Evolutionary conservation across 2,797 vertebrate genomes (phyloP).

Genomic region (Scleropages formosus): DNA sequence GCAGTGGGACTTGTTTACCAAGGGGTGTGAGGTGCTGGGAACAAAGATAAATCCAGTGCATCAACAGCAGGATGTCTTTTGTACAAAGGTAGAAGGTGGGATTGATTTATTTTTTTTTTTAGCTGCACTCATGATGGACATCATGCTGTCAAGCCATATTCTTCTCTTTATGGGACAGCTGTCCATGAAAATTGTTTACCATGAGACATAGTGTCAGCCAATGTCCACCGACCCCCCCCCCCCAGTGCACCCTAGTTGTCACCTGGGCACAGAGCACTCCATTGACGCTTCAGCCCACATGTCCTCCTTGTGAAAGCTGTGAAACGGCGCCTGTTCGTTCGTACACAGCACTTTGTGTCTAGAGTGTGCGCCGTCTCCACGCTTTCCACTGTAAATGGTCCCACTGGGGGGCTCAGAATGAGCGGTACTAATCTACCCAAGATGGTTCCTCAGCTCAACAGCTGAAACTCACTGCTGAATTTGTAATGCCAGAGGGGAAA

Average conservation of each 20-base stretch:
- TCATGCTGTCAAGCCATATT: too few species aligned
- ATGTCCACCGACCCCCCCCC: not conserved
- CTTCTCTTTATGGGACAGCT: too few species aligned
- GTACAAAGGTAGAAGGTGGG: slow-evolving; percentile 25
- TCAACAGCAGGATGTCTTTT: slow-evolving; percentile 44
- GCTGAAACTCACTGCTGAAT: not conserved
- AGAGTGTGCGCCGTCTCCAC: not conserved
- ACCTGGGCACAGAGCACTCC: not conserved
- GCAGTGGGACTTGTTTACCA: slow-evolving; percentile 6
- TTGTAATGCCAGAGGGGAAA: not conserved
- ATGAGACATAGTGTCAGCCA: not conserved
- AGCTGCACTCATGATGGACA: slow-evolving; percentile 22
- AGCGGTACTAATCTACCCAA: not conserved
- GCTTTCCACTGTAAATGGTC: not conserved
- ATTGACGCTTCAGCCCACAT: not conserved
- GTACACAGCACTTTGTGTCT: not conserved
- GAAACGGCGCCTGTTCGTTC: not conserved
- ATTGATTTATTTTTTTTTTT: slow-evolving; percentile 6
- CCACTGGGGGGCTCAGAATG: not conserved
- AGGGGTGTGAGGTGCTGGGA: slow-evolving; percentile 25
- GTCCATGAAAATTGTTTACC: too few species aligned
- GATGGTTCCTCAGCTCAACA: not conserved
- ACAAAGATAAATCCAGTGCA: slow-evolving; percentile 37
- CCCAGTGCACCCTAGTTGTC: not conserved
- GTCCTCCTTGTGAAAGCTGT: not conserved